Percentiles rank a stretch among this genome's conserved stretches.
phyloP scores from a whole-genome alignment of 2,888 invertebrate species.

The Cephus spinipes region DNA sequence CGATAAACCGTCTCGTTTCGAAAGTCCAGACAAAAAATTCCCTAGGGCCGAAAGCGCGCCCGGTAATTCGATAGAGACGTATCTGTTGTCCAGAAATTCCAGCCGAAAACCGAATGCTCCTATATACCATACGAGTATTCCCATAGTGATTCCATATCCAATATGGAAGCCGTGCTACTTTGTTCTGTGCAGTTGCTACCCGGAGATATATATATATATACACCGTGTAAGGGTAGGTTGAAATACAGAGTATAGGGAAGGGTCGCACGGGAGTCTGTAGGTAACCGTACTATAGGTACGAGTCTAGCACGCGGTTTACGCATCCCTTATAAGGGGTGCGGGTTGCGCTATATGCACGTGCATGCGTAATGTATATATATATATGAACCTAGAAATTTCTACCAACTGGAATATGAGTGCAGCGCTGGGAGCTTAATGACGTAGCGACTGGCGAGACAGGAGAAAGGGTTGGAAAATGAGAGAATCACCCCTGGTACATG shows the following conservation, averaged over 20 bases:
- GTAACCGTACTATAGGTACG: neutral
- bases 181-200: neutral
- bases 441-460: slow-evolving; percentile 29
- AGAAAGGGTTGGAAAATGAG: slow-evolving; percentile 11
- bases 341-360: neutral
- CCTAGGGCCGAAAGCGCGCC: neutral
- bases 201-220: neutral
- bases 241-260: neutral
- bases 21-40: neutral
- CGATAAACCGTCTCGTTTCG: neutral
- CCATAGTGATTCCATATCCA: neutral
- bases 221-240: neutral
- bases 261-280: neutral
- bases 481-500: slow-evolving; percentile 27
- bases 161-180: neutral
- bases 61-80: neutral
- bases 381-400: neutral
- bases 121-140: neutral
- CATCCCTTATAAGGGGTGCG: neutral
- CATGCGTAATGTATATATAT: neutral
- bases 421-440: slow-evolving; percentile 39
- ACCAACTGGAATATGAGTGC: neutral
- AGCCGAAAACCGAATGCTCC: neutral
- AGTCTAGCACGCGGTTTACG: neutral
- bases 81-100: neutral